Base-by-base conservation (phyloP, 1,140 invertebrate species). In the Xylocopa sonorina region DNA sequence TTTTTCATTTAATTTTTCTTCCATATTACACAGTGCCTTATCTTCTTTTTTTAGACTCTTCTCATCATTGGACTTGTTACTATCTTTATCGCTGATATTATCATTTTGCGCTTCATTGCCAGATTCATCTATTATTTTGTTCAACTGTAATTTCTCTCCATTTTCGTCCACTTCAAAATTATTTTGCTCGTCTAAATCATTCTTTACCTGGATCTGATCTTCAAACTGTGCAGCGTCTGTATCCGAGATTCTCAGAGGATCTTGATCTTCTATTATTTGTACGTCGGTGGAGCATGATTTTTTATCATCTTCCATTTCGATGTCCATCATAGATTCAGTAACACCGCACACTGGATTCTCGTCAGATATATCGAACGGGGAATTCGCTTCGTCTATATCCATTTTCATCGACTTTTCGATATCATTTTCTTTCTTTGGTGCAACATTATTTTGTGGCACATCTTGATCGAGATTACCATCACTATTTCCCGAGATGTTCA, bases 231-330 rank as follows among this genome's bases (percentile, higher is more conserved):
- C 53, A 57, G 82, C 80, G 63, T 88, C 90, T 9, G 48, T 55
- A 67, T 89, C 88, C 6, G 80, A 83, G 41, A 89, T 83, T 63
- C 85, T 89, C 18, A 89, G 69, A 0, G 86, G 74, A 58, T 92
- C 90, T n/a, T 91, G 88, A 41, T 91, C 90, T 24, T 92, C 91
- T 14, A 92, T 91, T 62, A 92, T 91, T 63, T 90, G 88, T 9
- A 92, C 78, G 63, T 91, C 91, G 41, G 84, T 86, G 1, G 90
- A 92, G 69, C 82, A 84, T 2, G 91, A 92, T 32, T 91, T 91
- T 10, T 86, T 89, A 48, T 92, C 91, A 32, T 92, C 91, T 18
- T 90, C 88, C 0, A 66, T 38, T 21, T 91, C 89, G 24, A 89
- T 60, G 51, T 91, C 89, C 85, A 90, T 88, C 9, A 77, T 27